Percentiles rank a stretch among this genome's conserved stretches.
Evolutionary conservation across 1,140 invertebrate genomes (phyloP).

Genomic region (Lethrus apterus): DNA sequence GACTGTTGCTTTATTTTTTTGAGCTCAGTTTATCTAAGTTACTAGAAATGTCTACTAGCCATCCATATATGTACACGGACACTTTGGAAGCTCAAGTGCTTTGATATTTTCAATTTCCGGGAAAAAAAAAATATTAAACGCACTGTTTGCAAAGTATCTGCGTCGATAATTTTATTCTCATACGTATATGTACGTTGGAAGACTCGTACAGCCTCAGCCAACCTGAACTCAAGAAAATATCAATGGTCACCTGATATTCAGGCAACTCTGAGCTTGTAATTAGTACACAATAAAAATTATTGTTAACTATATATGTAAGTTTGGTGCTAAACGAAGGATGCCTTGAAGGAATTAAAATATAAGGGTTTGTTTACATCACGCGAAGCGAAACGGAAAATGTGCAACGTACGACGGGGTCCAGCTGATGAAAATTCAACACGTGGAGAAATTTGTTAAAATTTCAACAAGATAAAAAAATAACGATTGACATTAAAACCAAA

Average conservation of each 20-base stretch:
- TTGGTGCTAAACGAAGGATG: conserved; percentile 37
- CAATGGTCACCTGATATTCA: conserved; percentile 12
- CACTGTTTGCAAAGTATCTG: not conserved
- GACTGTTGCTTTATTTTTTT: conserved; percentile 1
- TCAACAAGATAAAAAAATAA: not conserved
- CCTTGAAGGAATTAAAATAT: conserved; percentile 32
- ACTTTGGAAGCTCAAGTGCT: not conserved
- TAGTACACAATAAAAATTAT: conserved; percentile 32
- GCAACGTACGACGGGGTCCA: no score
- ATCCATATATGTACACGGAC: no score
- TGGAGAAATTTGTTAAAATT: no score
- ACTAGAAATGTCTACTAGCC: no score
- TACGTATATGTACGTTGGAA: conserved; percentile 1
- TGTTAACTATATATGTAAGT: conserved; percentile 38
- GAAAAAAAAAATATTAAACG: not conserved
- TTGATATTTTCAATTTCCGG: not conserved
- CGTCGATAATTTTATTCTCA: not conserved
- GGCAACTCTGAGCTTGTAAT: conserved; percentile 31
- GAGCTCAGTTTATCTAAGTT: not conserved
- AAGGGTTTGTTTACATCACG: no score
- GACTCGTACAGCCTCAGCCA: not conserved
- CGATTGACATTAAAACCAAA: not conserved
- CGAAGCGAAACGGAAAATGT: no score
- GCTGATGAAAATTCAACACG: no score
- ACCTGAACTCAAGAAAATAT: not conserved